These are phyloP conservation scores for Leptinotarsa juncta DNA, from an alignment of 2,888 invertebrate genomes.

Conservation along the genomic window DNA sequence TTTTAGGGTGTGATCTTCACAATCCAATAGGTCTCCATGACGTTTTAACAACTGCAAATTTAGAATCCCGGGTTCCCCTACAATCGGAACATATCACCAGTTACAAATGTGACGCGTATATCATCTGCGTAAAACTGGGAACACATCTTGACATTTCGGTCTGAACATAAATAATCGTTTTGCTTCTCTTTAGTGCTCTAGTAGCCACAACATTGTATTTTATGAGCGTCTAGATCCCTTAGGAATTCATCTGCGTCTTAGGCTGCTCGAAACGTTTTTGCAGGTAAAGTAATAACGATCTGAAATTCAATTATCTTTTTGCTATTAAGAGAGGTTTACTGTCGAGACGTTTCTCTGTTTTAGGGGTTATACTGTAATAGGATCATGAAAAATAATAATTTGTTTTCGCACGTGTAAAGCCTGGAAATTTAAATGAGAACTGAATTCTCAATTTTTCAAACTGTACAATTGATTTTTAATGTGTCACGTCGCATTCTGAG, in stretches of 20 bases:
- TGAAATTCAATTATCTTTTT: conserved; percentile 14
- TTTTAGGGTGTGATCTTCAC: no score
- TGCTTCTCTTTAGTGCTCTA: conserved; percentile 7
- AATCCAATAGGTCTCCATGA: no score
- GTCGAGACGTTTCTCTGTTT: background rate
- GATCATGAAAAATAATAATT: no score
- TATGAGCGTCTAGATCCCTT: background rate
- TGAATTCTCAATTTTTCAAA: no score
- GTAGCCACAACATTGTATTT: conserved; percentile 6
- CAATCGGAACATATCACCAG: no score
- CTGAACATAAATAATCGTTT: conserved; percentile 27
- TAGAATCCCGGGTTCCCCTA: no score
- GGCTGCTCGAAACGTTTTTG: background rate
- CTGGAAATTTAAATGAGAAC: no score
- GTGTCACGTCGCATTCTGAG: no score
- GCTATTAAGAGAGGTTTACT: background rate
- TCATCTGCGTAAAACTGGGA: conserved; percentile 26
- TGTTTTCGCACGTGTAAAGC: no score
- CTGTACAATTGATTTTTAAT: no score
- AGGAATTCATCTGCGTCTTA: background rate
- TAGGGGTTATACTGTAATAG: no score
- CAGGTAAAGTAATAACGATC: background rate
- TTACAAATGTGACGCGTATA: background rate
- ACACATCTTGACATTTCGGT: conserved; percentile 29
- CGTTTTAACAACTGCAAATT: no score